Conservation (phyloP, 2,113 vertebrate species). For the Morone saxatilis region DNA sequence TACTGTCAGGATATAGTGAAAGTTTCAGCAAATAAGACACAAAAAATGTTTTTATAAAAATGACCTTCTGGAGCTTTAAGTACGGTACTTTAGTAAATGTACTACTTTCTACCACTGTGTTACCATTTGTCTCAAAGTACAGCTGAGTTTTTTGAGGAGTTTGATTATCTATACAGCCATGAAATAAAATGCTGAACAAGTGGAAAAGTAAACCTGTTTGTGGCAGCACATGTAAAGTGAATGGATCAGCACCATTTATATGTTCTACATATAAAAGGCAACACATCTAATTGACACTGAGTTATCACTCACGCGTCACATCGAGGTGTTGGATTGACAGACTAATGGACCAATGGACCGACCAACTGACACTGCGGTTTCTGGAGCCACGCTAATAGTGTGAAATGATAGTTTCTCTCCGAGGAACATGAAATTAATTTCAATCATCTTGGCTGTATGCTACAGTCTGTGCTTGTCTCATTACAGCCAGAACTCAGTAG, state of each 20-base stretch:
- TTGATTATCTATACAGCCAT: background rate
- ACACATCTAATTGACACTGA: background rate
- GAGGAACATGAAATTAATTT: slow-evolving; percentile 35
- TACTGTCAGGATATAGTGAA: too few relatives aligned
- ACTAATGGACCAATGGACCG: slow-evolving; percentile 16
- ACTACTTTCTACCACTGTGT: too few relatives aligned
- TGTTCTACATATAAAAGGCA: slow-evolving; percentile 7
- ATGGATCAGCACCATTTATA: background rate
- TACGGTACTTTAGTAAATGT: too few relatives aligned
- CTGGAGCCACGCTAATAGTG: background rate
- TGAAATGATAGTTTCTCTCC: slow-evolving; percentile 21
- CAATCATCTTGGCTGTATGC: slow-evolving; percentile 37
- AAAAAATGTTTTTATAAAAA: too few relatives aligned
- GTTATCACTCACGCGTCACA: background rate
- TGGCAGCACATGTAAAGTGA: background rate
- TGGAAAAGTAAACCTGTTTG: background rate
- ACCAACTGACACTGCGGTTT: slow-evolving; percentile 20
- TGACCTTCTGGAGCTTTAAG: too few relatives aligned
- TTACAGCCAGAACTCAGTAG: slow-evolving; percentile 16
- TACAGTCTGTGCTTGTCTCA: slow-evolving; percentile 33
- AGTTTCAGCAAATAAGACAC: too few relatives aligned
- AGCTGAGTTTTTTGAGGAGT: background rate
- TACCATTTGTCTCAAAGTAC: background rate
- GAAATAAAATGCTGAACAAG: background rate
- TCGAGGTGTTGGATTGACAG: slow-evolving; percentile 7